Evolutionary conservation across 1,140 invertebrate genomes (phyloP).

Genomic region (Aporrectodea caliginosa): DNA sequence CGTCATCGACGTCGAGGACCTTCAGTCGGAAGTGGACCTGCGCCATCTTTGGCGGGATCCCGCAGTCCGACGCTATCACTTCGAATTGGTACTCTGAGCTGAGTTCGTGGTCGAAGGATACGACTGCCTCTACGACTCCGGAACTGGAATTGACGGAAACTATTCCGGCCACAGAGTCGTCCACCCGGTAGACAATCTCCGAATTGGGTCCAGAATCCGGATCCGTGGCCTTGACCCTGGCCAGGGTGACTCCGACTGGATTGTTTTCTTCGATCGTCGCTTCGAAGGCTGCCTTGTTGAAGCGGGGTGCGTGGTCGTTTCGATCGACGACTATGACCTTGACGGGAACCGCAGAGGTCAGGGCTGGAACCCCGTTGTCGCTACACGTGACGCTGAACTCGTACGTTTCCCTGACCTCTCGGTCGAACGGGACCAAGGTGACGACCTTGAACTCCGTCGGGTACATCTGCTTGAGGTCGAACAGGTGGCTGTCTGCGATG

Average conservation of each 20-base stretch:
- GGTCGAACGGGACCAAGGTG: not conserved
- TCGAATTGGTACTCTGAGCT: constrained; percentile 14
- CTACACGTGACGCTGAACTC: constrained; percentile 16
- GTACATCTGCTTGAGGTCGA: constrained; percentile 21
- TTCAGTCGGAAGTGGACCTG: not conserved
- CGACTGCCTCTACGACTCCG: constrained; percentile 10
- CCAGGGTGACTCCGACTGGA: constrained; percentile 1
- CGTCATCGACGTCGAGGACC: constrained; percentile 28
- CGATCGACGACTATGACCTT: constrained; percentile 7
- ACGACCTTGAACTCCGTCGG: constrained; percentile 28
- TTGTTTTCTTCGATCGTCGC: constrained; percentile 29
- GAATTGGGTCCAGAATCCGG: constrained; percentile 7
- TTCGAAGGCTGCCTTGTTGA: constrained; percentile 11
- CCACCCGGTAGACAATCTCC: not conserved
- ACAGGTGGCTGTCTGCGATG: constrained; percentile 11
- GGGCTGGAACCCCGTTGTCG: not conserved
- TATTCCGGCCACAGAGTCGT: not conserved
- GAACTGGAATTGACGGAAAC: not conserved
- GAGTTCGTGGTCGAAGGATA: constrained; percentile 25
- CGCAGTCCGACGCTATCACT: constrained; percentile 5
- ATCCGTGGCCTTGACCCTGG: constrained; percentile 14
- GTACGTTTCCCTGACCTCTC: not conserved
- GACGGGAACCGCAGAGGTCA: not conserved
- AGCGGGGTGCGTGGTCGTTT: constrained; percentile 1
- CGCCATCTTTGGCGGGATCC: not conserved